Conservation (phyloP, 2,797 vertebrate genomes). For the Danio tinwini region DNA sequence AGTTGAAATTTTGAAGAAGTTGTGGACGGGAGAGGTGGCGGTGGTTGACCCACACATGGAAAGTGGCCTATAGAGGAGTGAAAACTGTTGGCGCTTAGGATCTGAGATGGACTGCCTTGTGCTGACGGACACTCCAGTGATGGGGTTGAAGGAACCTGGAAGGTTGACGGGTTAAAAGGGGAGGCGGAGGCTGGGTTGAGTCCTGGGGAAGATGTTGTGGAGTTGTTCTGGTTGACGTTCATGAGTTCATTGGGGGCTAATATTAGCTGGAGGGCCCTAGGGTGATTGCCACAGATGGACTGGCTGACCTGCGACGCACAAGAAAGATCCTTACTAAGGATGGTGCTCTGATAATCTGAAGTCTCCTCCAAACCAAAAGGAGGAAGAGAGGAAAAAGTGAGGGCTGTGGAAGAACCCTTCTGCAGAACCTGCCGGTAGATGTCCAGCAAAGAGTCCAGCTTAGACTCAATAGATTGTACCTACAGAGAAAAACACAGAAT, state of each 20-base stretch:
- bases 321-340: conserved; percentile 83
- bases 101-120: conserved; percentile 50
- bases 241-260: conserved; percentile 80
- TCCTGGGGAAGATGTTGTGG: conserved; percentile 39
- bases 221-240: conserved; percentile 48
- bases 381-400: conserved; percentile 89
- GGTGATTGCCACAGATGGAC: conserved; percentile 83
- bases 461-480: conserved; percentile 97
- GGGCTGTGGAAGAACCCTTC: conserved; percentile 86
- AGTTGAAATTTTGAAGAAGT: conserved; percentile 78
- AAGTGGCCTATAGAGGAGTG: conserved; percentile 77
- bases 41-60: conserved; percentile 72
- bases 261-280: conserved; percentile 83
- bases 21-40: conserved; percentile 42
- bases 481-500: conserved; percentile 59
- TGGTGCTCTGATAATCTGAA: conserved; percentile 87
- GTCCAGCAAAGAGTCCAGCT: conserved; percentile 94
- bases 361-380: conserved; percentile 90
- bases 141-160: conserved; percentile 57
- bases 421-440: conserved; percentile 94
- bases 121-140: conserved; percentile 43
- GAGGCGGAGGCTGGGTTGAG: conserved; percentile 35
- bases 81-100: conserved; percentile 69
- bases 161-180: conserved; percentile 50
- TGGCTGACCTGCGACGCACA: conserved; percentile 81